phyloP scores from a whole-genome alignment of 2,797 vertebrate species.

The Mormyrus proboscirostris region DNA sequence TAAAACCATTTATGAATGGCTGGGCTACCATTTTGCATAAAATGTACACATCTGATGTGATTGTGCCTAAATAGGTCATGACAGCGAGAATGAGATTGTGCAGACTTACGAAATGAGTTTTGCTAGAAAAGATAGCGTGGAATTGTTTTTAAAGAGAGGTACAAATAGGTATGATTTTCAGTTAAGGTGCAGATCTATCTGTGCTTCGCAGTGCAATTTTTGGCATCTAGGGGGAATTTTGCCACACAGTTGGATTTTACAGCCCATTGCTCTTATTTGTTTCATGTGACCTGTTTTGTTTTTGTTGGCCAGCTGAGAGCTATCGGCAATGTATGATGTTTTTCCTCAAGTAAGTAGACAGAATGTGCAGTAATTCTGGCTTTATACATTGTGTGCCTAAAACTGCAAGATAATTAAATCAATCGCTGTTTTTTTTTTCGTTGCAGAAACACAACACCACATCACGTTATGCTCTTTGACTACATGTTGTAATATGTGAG shows the following conservation, averaged over 20 bases:
- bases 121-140: not conserved
- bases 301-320: not conserved
- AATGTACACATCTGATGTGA: not conserved
- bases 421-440: not conserved
- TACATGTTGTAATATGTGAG: not conserved
- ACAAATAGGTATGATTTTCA: conserved; percentile 1
- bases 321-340: not conserved
- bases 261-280: conserved; percentile 27
- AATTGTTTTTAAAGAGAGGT: not conserved
- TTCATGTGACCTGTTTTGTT: conserved; percentile 34
- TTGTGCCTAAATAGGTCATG: not conserved
- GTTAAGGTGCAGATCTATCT: not conserved
- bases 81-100: not conserved
- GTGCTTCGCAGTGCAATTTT: not conserved
- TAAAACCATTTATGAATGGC: not conserved
- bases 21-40: not conserved
- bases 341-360: not conserved
- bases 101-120: not conserved
- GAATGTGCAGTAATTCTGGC: not conserved
- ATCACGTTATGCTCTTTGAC: not conserved
- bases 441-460: not conserved
- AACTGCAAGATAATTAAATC: not conserved
- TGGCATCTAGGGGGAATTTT: conserved; percentile 2
- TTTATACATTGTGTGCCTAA: not conserved
- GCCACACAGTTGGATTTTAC: conserved; percentile 21